Base-by-base conservation (phyloP, 2,888 invertebrate species). In the Bombylius major region DNA sequence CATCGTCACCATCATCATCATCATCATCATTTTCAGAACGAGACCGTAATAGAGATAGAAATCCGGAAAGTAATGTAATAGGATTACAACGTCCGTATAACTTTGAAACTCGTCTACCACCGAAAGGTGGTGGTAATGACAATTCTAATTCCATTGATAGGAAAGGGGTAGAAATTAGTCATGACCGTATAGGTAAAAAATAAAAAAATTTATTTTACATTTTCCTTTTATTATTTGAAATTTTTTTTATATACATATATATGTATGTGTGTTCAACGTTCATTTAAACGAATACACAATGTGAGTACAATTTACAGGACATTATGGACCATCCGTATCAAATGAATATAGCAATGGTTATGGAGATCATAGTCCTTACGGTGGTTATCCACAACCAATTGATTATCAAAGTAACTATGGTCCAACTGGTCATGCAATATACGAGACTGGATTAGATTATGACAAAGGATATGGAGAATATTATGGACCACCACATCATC, bases 341-440 rank as follows among this genome's bases (percentile, higher is more conserved):
- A 42, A 12, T 45, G 45, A 45, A 45, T 14, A 45, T 45, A 14
- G 32, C 31, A 33, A 8, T 54, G 8, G 45, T 34, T 44, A 44
- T 44, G n/a, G 13, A 12, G 51, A 51, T 13, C 51, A 55, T 34
- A 33, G 44, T 51, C 61, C 64, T n/a, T 65, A 65, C 47, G 64
- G 64, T 42, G 64, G 64, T 42, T 61, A 60, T 32, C 60, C 64
- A 45, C 59, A 61, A 57, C 57, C 62, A 55, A 57, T 62, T 51
- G 63, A 65, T 61, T 61, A 57, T 44, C 53, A 51, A 4, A 60
- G 58, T 32, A 59, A 57, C 12, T 60, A 62, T 47, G 33, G 54
- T 44, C 51, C 59, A 45, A 54, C 56, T 13, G 50, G 50, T 33
- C 34, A 44, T 5, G 46, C 13, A 7, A 12, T n/a, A 5, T 36